Conservation (phyloP, 2,888 invertebrate species). For the Acanthosoma haemorrhoidale region DNA sequence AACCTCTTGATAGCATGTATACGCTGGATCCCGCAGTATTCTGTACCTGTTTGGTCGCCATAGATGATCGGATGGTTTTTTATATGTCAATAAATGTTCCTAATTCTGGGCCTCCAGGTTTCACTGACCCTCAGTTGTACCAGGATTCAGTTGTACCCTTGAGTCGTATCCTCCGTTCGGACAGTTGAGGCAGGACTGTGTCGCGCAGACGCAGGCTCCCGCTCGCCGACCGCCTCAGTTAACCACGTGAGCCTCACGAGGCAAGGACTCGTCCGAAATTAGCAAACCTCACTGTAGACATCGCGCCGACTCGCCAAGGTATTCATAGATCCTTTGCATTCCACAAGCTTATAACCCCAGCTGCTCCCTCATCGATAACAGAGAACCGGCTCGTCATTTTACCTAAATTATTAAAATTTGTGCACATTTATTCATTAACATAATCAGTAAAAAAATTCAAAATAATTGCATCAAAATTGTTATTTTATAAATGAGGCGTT, state of each 20-base stretch:
- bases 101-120: too few relatives aligned
- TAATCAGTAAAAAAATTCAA: not conserved
- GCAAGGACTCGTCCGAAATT: not conserved
- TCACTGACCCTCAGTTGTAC: too few relatives aligned
- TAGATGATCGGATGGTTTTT: too few relatives aligned
- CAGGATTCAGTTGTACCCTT: too few relatives aligned
- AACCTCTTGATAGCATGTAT: too few relatives aligned
- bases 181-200: too few relatives aligned
- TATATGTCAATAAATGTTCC: too few relatives aligned
- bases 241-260: not conserved
- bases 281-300: slow-evolving; percentile 13
- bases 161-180: too few relatives aligned
- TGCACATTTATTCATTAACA: not conserved
- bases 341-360: not conserved
- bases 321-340: not conserved
- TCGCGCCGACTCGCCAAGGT: not conserved
- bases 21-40: too few relatives aligned
- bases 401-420: not conserved
- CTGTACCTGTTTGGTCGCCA: too few relatives aligned
- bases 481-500: not conserved
- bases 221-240: not conserved
- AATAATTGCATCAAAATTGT: too few relatives aligned
- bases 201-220: not conserved
- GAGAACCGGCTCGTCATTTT: too few relatives aligned
- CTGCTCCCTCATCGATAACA: not conserved